These are phyloP conservation scores for Macrosoma leucophasiata DNA, from an alignment of 2,888 invertebrate species.

Conservation along the genomic window DNA sequence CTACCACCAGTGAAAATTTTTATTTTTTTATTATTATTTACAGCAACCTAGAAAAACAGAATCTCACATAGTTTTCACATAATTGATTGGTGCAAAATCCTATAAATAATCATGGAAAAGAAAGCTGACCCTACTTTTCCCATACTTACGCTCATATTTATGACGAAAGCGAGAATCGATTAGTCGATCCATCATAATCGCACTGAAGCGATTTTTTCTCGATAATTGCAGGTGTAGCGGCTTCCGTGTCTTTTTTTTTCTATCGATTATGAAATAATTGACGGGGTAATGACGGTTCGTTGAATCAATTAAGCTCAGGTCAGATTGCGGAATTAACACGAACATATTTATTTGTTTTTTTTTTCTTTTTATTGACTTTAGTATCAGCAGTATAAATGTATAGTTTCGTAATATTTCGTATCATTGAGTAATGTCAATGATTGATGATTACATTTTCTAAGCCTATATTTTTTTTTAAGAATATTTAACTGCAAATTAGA, in stretches of 20 bases:
- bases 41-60: no score
- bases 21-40: no score
- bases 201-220: constrained; percentile 43
- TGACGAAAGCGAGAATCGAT: constrained; percentile 45
- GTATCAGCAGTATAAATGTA: no score
- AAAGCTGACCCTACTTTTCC: constrained; percentile 61
- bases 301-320: constrained; percentile 52
- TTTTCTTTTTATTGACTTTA: no score
- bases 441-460: constrained; percentile 19
- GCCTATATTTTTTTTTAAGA: constrained; percentile 7
- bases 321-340: no score
- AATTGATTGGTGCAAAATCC: constrained; percentile 11
- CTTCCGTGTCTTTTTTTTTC: constrained; percentile 61
- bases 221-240: constrained; percentile 41
- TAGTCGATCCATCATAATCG: constrained; percentile 54
- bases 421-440: constrained; percentile 32
- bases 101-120: constrained; percentile 33
- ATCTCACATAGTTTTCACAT: no score
- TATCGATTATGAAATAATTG: constrained; percentile 50
- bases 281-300: constrained; percentile 46
- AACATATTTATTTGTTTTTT: no score
- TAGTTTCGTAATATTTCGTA: no score
- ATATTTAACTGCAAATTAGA: not conserved
- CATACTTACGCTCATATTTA: constrained; percentile 46
- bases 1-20: no score